Base-by-base conservation (phyloP, 2,797 vertebrate genomes). In the Amphiprion clarkii region DNA sequence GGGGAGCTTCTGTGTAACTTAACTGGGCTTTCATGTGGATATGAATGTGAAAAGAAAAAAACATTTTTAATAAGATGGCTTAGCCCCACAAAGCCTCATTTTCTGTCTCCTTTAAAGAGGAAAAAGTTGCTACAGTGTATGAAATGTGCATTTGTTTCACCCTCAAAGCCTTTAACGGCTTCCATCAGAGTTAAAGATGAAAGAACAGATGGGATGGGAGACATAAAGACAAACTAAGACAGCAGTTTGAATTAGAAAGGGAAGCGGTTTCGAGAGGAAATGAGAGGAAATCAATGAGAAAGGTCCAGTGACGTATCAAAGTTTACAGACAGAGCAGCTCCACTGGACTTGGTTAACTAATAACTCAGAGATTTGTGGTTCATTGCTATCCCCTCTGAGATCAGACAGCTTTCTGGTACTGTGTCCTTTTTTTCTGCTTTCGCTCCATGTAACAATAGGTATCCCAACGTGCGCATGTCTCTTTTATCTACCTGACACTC, bases 401-500 rank as follows among this genome's bases (percentile, higher is more conserved):
- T 54, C 57, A 62, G 53, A 76, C 42, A 31, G 13, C 49, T 75
- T 48, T 46, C 23, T 71, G 44, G 16, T 46, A 4, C n/a, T 67
- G 60, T 25, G 39, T 62, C 36, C 36, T 62, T 9, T 59, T 17
- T 87, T 57, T 62, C 21, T 48, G 11, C 46, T 13, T 78, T 46
- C 66, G 17, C 65, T 59, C n/a, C 25, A 3, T 5, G 14, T 14
- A 64, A 80, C 79, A 83, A 77, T 66, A 57, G 64, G 12, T 73
- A 44, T 72, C 40, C 6, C 17, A 29, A 27, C 19, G 1, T 52
- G 33, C 52, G 13, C 48, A 49, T 40, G 21, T 70, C 31, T 74
- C 76, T 82, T 84, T 87, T 39, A 83, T 88, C 81, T 81, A 77
- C 84, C 83, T 71, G 70, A 88, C 78, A 78, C 81, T 79, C 55